Evolutionary conservation across 1,140 invertebrate genomes (phyloP).

Genomic region (Zaprionus kolodkinae): DNA sequence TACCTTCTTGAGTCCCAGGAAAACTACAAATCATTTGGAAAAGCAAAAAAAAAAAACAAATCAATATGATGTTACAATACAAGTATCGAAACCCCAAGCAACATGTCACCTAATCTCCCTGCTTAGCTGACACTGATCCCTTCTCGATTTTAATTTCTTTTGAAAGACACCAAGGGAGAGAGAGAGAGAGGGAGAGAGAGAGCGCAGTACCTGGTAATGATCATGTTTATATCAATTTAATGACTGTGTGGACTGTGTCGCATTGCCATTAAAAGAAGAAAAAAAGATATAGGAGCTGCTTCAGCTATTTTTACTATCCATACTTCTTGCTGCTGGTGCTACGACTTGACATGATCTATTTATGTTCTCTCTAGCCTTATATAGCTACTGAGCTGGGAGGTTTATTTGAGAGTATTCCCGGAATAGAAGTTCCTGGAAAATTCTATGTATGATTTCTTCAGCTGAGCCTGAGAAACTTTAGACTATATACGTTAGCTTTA

Average conservation of each 20-base stretch:
- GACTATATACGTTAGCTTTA: background rate
- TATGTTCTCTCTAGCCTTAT: background rate
- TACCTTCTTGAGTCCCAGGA: background rate
- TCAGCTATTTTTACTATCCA: constrained; percentile 41
- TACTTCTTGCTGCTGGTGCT: background rate
- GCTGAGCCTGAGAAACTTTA: background rate
- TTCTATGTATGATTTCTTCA: no score
- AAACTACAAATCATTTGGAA: background rate
- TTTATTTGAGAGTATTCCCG: background rate
- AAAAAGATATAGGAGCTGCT: constrained; percentile 17
- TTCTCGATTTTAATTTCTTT: constrained; percentile 8
- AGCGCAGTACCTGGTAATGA: constrained; percentile 21
- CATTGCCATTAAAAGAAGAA: constrained; percentile 30
- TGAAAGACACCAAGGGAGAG: background rate
- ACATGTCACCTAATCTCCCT: background rate
- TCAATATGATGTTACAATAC: background rate
- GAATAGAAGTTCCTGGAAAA: background rate
- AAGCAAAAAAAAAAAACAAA: background rate
- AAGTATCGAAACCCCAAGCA: background rate
- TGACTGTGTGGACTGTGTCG: constrained; percentile 30
- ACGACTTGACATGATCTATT: background rate
- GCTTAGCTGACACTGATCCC: background rate
- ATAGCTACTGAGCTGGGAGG: background rate
- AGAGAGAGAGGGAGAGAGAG: no score
- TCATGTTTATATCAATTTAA: constrained; percentile 38